Evolutionary conservation across 2,888 invertebrate species (phyloP).

Genomic region (Melieria picta): DNA sequence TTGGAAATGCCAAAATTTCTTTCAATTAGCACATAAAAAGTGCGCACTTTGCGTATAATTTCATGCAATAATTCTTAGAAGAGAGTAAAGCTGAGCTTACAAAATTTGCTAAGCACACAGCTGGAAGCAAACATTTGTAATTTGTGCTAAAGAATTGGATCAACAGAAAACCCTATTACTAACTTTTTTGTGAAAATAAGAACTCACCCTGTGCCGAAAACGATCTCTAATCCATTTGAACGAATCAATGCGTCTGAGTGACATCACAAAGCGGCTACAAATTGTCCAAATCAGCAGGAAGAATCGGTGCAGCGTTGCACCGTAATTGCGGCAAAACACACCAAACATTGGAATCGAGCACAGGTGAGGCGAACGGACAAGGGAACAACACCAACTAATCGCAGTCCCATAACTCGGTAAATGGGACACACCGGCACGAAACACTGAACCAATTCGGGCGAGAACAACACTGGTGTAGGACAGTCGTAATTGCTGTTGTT

Average conservation of each 20-base stretch:
- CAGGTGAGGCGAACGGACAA: slow-evolving; percentile 11
- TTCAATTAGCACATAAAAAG: too few relatives aligned
- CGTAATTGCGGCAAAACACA: slow-evolving; percentile 37
- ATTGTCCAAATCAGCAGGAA: slow-evolving; percentile 53
- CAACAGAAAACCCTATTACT: slow-evolving; percentile 22
- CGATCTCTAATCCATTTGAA: slow-evolving; percentile 61
- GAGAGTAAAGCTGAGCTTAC: too few relatives aligned
- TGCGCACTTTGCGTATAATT: too few relatives aligned
- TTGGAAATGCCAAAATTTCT: too few relatives aligned
- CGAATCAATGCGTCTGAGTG: slow-evolving; percentile 55
- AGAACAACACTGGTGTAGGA: too few relatives aligned
- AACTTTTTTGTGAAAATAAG: slow-evolving; percentile 43
- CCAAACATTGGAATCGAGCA: slow-evolving; percentile 12
- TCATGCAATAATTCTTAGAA: too few relatives aligned
- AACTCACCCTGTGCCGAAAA: slow-evolving; percentile 46
- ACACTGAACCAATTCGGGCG: neutral
- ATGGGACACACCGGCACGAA: neutral
- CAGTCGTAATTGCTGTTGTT: too few relatives aligned
- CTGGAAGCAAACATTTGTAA: too few relatives aligned
- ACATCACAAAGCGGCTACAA: slow-evolving; percentile 54
- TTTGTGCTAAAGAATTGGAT: neutral
- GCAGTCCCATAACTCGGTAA: slow-evolving; percentile 24
- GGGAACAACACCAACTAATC: slow-evolving; percentile 22
- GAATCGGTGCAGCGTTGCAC: slow-evolving; percentile 58
- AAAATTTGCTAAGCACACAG: too few relatives aligned